A percentile compares a stretch with the other conserved stretches of the same genome.
Conservation (phyloP, 2,797 vertebrate species). For the Jordanella pulchra region DNA sequence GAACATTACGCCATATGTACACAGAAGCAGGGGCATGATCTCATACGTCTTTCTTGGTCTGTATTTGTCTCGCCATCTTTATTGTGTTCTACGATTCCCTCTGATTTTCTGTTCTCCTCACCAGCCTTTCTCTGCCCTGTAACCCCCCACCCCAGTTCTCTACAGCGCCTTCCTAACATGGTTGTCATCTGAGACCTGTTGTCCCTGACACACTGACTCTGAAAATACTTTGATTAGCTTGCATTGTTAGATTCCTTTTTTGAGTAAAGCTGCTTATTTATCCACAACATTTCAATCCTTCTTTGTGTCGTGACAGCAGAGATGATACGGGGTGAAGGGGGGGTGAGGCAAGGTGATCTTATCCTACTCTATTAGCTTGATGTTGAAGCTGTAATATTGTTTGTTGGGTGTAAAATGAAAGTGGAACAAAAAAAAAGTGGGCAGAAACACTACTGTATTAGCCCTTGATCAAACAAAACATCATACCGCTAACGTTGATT, state of each 20-base stretch:
- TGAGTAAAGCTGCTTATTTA: conserved; percentile 77
- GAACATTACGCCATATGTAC: conserved; percentile 67
- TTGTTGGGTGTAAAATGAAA: conserved; percentile 35
- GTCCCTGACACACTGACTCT: conserved; percentile 58
- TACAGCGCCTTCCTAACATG: conserved; percentile 50
- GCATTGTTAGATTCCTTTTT: conserved; percentile 67
- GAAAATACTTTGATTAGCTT: conserved; percentile 69
- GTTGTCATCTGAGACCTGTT: conserved; percentile 63
- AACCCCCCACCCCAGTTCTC: conserved; percentile 33
- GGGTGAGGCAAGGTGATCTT: conserved; percentile 54
- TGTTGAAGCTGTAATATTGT: conserved; percentile 50
- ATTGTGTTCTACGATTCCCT: conserved; percentile 48
- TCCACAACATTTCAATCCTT: conserved; percentile 72
- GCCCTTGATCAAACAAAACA: conserved; percentile 57
- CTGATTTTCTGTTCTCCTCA: conserved; percentile 29
- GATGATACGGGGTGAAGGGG: conserved; percentile 49
- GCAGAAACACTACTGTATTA: conserved; percentile 17
- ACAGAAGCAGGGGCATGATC: conserved; percentile 68
- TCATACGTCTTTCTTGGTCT: conserved; percentile 71
- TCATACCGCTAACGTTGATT: conserved; percentile 41
- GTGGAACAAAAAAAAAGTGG: conserved; percentile 21
- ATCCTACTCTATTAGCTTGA: conserved; percentile 58
- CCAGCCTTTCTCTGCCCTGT: conserved; percentile 27
- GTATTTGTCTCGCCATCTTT: conserved; percentile 73
- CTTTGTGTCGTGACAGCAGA: conserved; percentile 61